Conservation (phyloP, 2,888 invertebrate species). For the Linyphia triangularis region DNA sequence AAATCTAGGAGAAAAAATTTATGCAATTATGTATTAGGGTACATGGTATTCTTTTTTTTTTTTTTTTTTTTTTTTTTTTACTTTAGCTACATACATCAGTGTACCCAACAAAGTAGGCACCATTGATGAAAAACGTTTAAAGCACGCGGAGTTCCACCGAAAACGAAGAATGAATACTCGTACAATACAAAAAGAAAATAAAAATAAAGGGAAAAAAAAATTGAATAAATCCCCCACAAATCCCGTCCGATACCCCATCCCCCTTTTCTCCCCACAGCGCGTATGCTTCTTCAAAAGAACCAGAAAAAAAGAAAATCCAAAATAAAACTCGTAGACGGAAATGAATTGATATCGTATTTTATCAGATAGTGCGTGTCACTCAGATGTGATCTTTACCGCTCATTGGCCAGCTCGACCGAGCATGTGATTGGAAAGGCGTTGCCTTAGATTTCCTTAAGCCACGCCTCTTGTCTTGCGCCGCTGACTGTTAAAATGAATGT, state of each 20-base stretch:
- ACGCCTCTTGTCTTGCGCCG: conserved; percentile 79
- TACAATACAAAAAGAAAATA: conserved; percentile 1
- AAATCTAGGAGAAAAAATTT: not conserved
- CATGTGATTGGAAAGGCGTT: conserved; percentile 73
- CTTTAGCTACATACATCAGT: too few relatives aligned
- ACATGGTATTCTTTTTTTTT: not conserved
- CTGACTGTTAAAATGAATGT: conserved; percentile 72
- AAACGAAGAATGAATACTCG: conserved; percentile 15
- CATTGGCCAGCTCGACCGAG: conserved; percentile 72
- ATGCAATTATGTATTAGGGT: conserved; percentile 13
- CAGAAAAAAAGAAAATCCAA: conserved; percentile 39
- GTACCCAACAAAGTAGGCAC: conserved; percentile 10
- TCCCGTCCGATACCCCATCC: conserved; percentile 49
- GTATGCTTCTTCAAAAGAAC: conserved; percentile 56
- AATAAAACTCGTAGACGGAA: conserved; percentile 68
- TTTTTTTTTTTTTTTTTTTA: not conserved
- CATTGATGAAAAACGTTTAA: conserved; percentile 34
- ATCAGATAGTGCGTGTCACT: conserved; percentile 73
- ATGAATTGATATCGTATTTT: conserved; percentile 75
- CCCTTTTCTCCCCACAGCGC: conserved; percentile 32
- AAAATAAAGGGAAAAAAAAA: conserved; percentile 5
- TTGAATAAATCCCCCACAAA: conserved; percentile 68
- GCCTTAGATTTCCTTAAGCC: conserved; percentile 64
- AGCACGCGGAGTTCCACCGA: conserved; percentile 3
- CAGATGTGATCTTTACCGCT: conserved; percentile 69